Percentiles rank a stretch among this genome's conserved stretches.
These are phyloP conservation scores for Augochlorella aurata DNA, from an alignment of 2,888 invertebrate genomes.

Conservation along the genomic window DNA sequence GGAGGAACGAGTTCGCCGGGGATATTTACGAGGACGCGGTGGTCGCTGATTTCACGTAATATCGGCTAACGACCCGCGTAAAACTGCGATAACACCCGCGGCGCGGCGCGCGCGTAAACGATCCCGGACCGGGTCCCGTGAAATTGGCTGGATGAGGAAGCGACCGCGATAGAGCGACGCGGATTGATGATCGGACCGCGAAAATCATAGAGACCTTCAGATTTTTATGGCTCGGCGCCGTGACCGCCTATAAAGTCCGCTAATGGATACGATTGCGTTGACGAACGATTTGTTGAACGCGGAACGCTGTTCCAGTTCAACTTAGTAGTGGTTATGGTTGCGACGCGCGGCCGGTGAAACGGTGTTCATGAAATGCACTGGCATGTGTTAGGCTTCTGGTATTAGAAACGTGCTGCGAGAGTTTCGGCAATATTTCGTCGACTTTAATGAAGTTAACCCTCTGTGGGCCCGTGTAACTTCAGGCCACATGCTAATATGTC, in stretches of 20 bases:
- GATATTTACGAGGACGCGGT: slow-evolving; percentile 31
- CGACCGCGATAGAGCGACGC: not conserved
- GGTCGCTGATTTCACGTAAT: slow-evolving; percentile 16
- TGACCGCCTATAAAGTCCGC: too few relatives aligned
- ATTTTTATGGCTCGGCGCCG: not conserved
- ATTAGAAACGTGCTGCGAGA: too few relatives aligned
- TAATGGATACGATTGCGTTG: not conserved
- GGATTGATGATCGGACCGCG: not conserved
- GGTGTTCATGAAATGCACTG: too few relatives aligned
- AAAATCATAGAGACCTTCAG: not conserved
- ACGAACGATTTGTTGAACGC: not conserved
- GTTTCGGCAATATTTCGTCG: too few relatives aligned
- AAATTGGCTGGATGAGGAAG: slow-evolving; percentile 11
- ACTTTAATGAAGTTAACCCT: too few relatives aligned
- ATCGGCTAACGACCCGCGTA: slow-evolving; percentile 11
- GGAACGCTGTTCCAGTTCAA: not conserved
- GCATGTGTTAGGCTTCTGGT: too few relatives aligned
- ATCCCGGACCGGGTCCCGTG: slow-evolving; percentile 1
- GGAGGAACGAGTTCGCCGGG: slow-evolving; percentile 6
- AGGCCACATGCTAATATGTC: too few relatives aligned
- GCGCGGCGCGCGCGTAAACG: not conserved
- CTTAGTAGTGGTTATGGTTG: too few relatives aligned
- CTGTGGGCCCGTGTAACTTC: too few relatives aligned
- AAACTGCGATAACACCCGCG: slow-evolving; percentile 1
- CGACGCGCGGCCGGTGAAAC: too few relatives aligned